Base-by-base conservation (phyloP, 2,888 invertebrate genomes). In the Griposia aprilina region DNA sequence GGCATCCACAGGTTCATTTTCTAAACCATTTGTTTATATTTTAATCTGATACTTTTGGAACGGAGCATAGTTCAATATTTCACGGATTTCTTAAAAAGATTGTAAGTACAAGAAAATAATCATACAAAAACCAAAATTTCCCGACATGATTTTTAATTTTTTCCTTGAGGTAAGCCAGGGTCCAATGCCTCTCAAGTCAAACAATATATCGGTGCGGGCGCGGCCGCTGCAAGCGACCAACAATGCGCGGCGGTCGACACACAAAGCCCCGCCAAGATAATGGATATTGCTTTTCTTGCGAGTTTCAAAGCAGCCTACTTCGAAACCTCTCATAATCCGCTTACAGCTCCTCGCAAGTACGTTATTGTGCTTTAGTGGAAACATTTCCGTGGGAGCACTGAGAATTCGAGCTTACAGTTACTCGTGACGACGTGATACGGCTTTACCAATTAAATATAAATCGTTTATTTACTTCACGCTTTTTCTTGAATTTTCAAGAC, bases 271-370 rank as follows among this genome's bases (percentile, higher is more conserved):
- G 91, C 93, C 94, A 93, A 95, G 95, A 96, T 96, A 96, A 96
- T 96, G 95, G 96, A 96, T 96, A 96, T 96, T 96, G 96, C 95
- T 96, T 96, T 96, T 95, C 96, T 96, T 95, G 95, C 93, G 93
- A 96, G 95, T 95, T 96, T 95, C 95, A 95, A 95, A 96, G 96
- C 95, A 95, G 95, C 95, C 96, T 96, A 96, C 96, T 95, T 95
- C 93, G 94, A 92, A 95, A 95, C 94, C 95, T 95, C 95, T 95
- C 94, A 95, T 96, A 96, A 96, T 96, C 96, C 96, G 95, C 95
- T 96, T 96, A 96, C 93, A 91, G 94, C 93, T 93, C 90, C 92
- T 90, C 92, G 93, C 94, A 93, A 95, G 95, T 94, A 94, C 94
- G 93, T 94, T 88, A 88, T 88, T 88, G 89, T 87, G 92, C 94